phyloP scores from a whole-genome alignment of 2,113 vertebrate genomes.

The Limanda limanda region DNA sequence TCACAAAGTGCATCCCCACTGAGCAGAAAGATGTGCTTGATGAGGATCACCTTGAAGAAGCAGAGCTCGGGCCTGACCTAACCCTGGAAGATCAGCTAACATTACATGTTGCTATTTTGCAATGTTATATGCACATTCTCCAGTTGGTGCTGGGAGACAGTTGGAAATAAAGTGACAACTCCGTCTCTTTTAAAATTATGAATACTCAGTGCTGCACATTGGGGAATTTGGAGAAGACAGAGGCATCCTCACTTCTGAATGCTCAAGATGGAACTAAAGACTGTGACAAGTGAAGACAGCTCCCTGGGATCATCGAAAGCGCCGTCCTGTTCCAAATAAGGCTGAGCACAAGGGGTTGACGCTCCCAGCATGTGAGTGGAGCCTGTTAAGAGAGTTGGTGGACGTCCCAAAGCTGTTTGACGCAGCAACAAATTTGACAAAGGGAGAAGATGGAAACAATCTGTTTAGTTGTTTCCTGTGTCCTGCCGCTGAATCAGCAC shows the following conservation, averaged over 20 bases:
- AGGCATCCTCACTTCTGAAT: slow-evolving; percentile 2
- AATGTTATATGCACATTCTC: no score
- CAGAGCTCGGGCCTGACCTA: not conserved
- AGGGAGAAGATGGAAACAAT: not conserved
- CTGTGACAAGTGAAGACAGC: not conserved
- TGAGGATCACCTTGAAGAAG: not conserved
- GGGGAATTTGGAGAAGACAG: not conserved
- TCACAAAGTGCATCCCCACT: not conserved
- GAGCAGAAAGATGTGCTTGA: not conserved
- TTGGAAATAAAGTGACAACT: no score
- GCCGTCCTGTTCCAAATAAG: not conserved
- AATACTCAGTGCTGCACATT: no score
- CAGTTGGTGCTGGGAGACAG: no score
- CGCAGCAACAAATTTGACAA: not conserved
- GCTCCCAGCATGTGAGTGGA: not conserved
- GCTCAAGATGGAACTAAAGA: not conserved
- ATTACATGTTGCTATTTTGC: no score
- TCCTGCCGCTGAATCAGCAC: not conserved
- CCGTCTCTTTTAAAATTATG: no score
- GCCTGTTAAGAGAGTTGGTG: not conserved
- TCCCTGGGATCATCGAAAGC: not conserved
- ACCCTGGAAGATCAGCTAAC: not conserved
- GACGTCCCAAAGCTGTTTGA: not conserved
- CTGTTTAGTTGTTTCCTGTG: not conserved
- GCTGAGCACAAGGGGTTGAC: not conserved